These are phyloP conservation scores for Hirtodrosophila duncani DNA, from an alignment of 2,888 invertebrate genomes.

Conservation along the genomic window DNA sequence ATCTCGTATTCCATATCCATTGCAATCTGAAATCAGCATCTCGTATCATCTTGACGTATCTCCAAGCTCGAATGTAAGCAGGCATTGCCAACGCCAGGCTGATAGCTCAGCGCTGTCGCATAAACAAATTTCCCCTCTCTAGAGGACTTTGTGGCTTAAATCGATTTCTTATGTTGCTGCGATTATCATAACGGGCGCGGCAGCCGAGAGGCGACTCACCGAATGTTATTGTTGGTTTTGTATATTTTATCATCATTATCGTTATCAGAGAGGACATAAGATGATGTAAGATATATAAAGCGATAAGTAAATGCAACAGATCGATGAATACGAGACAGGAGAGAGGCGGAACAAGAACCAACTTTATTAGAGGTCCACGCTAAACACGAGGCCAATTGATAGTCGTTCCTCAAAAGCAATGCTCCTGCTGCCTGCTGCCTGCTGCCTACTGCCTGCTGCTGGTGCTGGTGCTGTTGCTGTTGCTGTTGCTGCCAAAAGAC, in stretches of 20 bases:
- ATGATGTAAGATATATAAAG: slow-evolving; percentile 65
- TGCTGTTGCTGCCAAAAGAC: slow-evolving; percentile 61
- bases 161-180: slow-evolving; percentile 68
- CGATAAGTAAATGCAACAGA: slow-evolving; percentile 66
- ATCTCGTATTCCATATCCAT: not conserved
- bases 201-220: too few relatives aligned
- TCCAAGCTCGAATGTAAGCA: slow-evolving; percentile 56
- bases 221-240: slow-evolving; percentile 33
- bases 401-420: slow-evolving; percentile 17
- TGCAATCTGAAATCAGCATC: slow-evolving; percentile 45
- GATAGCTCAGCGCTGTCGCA: slow-evolving; percentile 40
- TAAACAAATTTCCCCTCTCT: slow-evolving; percentile 15
- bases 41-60: slow-evolving; percentile 55
- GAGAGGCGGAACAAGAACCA: slow-evolving; percentile 29
- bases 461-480: slow-evolving; percentile 4
- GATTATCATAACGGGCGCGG: too few relatives aligned
- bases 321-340: slow-evolving; percentile 35
- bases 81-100: slow-evolving; percentile 46
- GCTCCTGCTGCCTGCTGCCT: slow-evolving; percentile 1
- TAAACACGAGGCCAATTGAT: slow-evolving; percentile 67
- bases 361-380: slow-evolving; percentile 67
- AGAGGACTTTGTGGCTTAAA: slow-evolving; percentile 45
- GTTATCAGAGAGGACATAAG: slow-evolving; percentile 42
- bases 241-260: slow-evolving; percentile 56
- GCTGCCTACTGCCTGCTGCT: slow-evolving; percentile 1